Conservation (phyloP, 2,888 invertebrate genomes). For the Caenorhabditis sinica region DNA sequence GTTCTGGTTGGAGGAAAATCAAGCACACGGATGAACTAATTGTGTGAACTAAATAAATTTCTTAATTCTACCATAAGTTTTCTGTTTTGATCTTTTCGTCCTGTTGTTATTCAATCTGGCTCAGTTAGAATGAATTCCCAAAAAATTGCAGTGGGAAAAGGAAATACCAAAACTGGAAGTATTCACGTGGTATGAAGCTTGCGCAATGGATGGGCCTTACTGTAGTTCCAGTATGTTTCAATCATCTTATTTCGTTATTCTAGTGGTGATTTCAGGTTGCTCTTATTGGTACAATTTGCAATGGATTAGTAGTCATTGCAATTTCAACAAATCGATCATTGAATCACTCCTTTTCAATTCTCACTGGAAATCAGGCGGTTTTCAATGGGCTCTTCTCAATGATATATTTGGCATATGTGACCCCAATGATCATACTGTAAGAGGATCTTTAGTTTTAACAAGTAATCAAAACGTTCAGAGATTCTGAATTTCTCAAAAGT, state of each 20-base stretch:
- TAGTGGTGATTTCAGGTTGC: neutral
- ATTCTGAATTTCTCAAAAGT: neutral
- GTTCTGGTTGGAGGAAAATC: neutral
- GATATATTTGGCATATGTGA: neutral
- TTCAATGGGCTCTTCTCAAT: conserved; percentile 24
- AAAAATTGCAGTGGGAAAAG: no score
- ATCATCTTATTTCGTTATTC: no score
- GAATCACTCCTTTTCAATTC: conserved; percentile 32
- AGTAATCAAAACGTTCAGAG: neutral
- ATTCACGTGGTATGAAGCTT: neutral
- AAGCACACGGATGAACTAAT: no score
- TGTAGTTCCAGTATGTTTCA: conserved; percentile 7
- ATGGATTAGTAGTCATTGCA: conserved; percentile 3
- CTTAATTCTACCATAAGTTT: no score
- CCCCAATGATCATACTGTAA: conserved; percentile 19
- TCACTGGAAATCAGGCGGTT: conserved; percentile 23
- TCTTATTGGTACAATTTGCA: neutral
- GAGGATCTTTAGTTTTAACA: neutral
- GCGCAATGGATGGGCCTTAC: conserved; percentile 15
- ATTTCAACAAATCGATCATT: conserved; percentile 8
- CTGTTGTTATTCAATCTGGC: no score
- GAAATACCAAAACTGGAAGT: no score
- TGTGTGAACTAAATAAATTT: no score
- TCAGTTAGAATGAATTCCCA: no score
- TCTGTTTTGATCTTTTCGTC: no score